Percentiles rank a stretch among this genome's conserved stretches.
These are phyloP conservation scores for Lasioglossum malachurum DNA, from an alignment of 2,888 invertebrate species.

Conservation along the genomic window DNA sequence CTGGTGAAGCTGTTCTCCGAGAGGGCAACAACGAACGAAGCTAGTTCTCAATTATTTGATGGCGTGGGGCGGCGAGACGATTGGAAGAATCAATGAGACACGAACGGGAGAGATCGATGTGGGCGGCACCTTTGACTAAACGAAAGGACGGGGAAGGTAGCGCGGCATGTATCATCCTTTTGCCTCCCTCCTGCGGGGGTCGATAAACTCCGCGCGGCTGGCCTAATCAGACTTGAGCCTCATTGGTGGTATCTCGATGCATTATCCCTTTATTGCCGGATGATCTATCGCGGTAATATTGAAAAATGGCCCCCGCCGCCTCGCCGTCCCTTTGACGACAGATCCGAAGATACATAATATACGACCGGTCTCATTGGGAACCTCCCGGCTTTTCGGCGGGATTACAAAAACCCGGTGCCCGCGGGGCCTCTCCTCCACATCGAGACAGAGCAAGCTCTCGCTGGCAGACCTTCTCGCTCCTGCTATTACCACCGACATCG, in stretches of 20 bases:
- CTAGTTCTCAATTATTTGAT: constrained; percentile 46
- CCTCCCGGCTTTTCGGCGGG: constrained; percentile 63
- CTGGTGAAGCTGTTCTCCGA: background rate
- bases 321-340: constrained; percentile 71
- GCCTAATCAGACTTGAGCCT: constrained; percentile 73
- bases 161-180: constrained; percentile 72
- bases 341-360: constrained; percentile 75
- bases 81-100: constrained; percentile 69
- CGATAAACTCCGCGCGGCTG: constrained; percentile 69
- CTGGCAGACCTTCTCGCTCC: background rate
- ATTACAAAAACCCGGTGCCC: constrained; percentile 65
- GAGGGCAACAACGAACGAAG: constrained; percentile 16
- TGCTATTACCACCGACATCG: background rate
- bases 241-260: constrained; percentile 69
- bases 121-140: constrained; percentile 71
- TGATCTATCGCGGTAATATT: constrained; percentile 78
- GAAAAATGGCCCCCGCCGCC: constrained; percentile 74
- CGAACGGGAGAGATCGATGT: constrained; percentile 68
- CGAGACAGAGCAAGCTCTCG: constrained; percentile 27
- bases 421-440: constrained; percentile 32
- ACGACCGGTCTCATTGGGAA: constrained; percentile 61
- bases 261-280: constrained; percentile 74
- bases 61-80: constrained; percentile 41
- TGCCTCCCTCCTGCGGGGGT: constrained; percentile 61
- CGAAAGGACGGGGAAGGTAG: constrained; percentile 62